A percentile compares a stretch with the other conserved stretches of the same genome.
Conservation (phyloP, 2,888 invertebrate species). For the Anorthoa munda region DNA sequence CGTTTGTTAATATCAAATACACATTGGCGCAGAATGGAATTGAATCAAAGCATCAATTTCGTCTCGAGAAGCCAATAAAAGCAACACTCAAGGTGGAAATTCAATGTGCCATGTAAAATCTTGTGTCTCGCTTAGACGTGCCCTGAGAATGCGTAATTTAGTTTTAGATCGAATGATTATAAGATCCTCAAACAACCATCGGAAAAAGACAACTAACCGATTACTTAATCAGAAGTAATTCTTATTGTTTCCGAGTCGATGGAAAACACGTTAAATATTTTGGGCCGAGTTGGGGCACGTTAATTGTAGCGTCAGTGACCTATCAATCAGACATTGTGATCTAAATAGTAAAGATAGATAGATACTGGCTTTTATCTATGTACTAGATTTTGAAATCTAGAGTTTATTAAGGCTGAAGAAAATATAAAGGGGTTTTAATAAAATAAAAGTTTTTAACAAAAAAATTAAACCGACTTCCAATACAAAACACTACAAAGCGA, state of each 20-base stretch:
- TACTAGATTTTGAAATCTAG: neutral
- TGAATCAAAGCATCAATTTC: slow-evolving; percentile 43
- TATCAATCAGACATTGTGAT: too few relatives aligned
- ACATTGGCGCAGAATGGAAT: slow-evolving; percentile 8
- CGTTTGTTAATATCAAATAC: neutral
- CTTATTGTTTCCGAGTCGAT: too few relatives aligned
- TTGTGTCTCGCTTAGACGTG: neutral
- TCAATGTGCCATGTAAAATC: slow-evolving; percentile 9
- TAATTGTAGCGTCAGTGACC: too few relatives aligned
- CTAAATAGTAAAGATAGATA: too few relatives aligned
- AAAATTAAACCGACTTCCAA: too few relatives aligned
- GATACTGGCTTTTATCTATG: too few relatives aligned
- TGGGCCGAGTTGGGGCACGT: too few relatives aligned
- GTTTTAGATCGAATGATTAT: neutral
- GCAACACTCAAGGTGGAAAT: slow-evolving; percentile 19
- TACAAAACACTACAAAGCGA: too few relatives aligned
- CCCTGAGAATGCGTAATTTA: neutral
- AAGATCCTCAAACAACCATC: too few relatives aligned
- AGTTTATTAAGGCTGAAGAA: neutral
- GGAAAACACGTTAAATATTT: too few relatives aligned
- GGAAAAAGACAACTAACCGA: too few relatives aligned
- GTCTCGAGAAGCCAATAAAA: slow-evolving; percentile 43
- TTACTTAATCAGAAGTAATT: too few relatives aligned
- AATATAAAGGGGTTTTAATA: neutral
- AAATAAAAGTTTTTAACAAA: slow-evolving; percentile 9